Base-by-base conservation (phyloP, 2,797 vertebrate genomes). In the Chelon auratus region DNA sequence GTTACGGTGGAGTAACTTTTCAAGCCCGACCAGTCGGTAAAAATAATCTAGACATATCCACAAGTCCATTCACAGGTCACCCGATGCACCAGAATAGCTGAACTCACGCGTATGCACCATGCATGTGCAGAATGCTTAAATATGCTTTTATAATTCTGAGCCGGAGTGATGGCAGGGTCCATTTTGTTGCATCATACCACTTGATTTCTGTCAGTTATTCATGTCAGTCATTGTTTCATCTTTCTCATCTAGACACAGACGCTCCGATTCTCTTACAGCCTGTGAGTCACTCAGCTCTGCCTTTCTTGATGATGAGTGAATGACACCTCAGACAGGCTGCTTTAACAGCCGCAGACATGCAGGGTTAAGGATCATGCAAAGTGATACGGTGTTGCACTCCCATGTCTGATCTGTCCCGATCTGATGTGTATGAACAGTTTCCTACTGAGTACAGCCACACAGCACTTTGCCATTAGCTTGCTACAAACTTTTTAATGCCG, bases 161-260 rank as follows among this genome's bases (percentile, higher is more conserved):
- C 40, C 36, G 63, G 9, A 5, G 15, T 24, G 47, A 69, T 15
- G 9, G 69, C 22, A 62, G n/a, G 30, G 58, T 50, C 22, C 18
- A 63, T 56, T 57, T 71, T 71, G 26, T 36, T 54, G 14, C 26
- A 63, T 63, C 50, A 66, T 24, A 58, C 13, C 7, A 45, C 10
- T 62, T 45, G 15, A 77, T 53, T 30, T 54, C 26, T 58, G 33
- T 55, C 68, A 59, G 42, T 68, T 68, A 45, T 36, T 67, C 40
- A 58, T 63, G 42, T 72, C 61, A 73, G 57, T 70, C 45, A 75
- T 64, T 18, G n/a, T 47, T 42, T 17, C 30, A 61, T 63, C 45
- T 13, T 40, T 65, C 54, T 52, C 36, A 59, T 58, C n/a, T 8
- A 18, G 9, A 47, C 8, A 33, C 24, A 33, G 1, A 56, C 26